Conservation (phyloP, 2,888 invertebrate species). For the Cantharis flavilabris region DNA sequence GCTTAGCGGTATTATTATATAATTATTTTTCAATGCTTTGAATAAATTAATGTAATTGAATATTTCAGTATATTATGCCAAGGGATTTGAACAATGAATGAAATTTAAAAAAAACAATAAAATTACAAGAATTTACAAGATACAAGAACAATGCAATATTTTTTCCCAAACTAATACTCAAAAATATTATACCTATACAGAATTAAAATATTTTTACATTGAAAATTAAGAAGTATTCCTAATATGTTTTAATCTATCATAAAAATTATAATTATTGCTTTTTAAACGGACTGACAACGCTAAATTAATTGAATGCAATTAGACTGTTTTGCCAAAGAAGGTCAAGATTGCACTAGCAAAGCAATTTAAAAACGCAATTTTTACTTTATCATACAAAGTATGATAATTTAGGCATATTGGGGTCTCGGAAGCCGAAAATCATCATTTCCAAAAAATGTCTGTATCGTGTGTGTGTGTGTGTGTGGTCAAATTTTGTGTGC, state of each 20-base stretch:
- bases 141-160: too few species aligned
- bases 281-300: background rate
- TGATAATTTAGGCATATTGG: too few species aligned
- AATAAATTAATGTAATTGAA: background rate
- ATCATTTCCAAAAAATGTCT: too few species aligned
- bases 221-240: background rate
- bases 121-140: too few species aligned
- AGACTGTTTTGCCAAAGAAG: background rate
- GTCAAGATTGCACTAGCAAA: background rate
- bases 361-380: background rate
- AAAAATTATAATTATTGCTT: background rate
- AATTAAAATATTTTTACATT: too few species aligned
- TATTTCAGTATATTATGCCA: background rate
- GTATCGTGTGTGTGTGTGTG: too few species aligned
- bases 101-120: background rate
- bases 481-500: too few species aligned
- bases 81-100: background rate
- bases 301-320: background rate
- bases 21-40: background rate
- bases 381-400: too few species aligned
- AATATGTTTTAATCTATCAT: background rate
- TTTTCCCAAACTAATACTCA: background rate
- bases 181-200: background rate
- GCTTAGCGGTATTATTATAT: background rate
- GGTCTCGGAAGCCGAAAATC: too few species aligned